Conservation (phyloP, 2,888 invertebrate genomes). For the Parelbella ahira region DNA sequence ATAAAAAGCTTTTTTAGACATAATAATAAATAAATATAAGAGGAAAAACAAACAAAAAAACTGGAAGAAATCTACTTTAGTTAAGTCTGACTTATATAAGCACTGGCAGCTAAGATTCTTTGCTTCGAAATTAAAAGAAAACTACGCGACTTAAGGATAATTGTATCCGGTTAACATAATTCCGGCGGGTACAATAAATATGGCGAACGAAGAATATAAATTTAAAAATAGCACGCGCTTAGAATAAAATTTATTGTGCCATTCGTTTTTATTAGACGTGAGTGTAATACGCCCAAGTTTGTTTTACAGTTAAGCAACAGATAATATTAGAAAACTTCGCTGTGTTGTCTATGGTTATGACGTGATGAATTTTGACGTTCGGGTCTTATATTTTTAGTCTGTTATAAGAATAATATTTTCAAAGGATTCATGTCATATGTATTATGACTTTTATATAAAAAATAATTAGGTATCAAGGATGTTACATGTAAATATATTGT, state of each 20-base stretch:
- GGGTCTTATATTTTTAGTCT: too few species aligned
- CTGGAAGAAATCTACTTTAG: slow-evolving; percentile 5
- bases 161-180: slow-evolving; percentile 31
- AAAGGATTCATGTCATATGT: too few species aligned
- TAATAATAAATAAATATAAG: too few species aligned
- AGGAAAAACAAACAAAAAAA: neutral
- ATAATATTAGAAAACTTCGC: slow-evolving; percentile 23
- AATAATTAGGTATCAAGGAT: too few species aligned
- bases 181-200: slow-evolving; percentile 30
- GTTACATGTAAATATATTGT: too few species aligned
- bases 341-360: slow-evolving; percentile 22
- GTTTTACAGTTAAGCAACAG: slow-evolving; percentile 23
- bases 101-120: slow-evolving; percentile 12
- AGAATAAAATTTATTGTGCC: slow-evolving; percentile 33
- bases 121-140: slow-evolving; percentile 23
- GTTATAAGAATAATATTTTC: too few species aligned
- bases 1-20: too few species aligned
- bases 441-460: too few species aligned
- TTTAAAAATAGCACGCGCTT: slow-evolving; percentile 33
- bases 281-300: slow-evolving; percentile 23
- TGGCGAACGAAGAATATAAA: slow-evolving; percentile 30
- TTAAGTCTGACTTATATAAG: slow-evolving; percentile 5
- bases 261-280: slow-evolving; percentile 28
- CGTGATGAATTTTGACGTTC: slow-evolving; percentile 19
- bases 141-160: slow-evolving; percentile 24